phyloP scores from a whole-genome alignment of 2,113 vertebrate genomes.

The Limanda limanda region DNA sequence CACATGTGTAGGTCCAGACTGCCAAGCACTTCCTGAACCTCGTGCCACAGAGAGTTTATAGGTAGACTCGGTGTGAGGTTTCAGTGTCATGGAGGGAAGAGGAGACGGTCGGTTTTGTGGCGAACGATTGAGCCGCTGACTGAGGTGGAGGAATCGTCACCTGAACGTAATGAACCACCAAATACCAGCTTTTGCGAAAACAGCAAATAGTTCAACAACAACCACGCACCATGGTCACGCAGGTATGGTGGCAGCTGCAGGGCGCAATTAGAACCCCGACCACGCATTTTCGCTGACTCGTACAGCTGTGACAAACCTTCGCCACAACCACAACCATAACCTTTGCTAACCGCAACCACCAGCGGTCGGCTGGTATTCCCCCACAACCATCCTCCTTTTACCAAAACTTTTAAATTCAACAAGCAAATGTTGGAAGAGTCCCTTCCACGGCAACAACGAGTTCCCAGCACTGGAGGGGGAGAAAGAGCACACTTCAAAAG shows the following conservation, averaged over 20 bases:
- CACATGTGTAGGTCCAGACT: constrained; percentile 48
- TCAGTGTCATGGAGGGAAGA: constrained; percentile 38
- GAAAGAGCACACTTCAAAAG: too few relatives aligned
- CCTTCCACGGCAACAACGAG: background rate
- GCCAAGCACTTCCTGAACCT: constrained; percentile 61
- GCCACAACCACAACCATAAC: constrained; percentile 45
- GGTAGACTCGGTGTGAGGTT: constrained; percentile 48
- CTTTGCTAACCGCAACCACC: constrained; percentile 20
- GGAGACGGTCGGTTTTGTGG: constrained; percentile 20
- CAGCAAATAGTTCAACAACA: constrained; percentile 34
- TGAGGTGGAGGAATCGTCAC: constrained; percentile 51
- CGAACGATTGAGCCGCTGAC: too few relatives aligned
- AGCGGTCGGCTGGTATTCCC: constrained; percentile 21
- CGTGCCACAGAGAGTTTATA: constrained; percentile 52
- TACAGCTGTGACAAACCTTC: constrained; percentile 29
- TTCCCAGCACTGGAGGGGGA: too few relatives aligned
- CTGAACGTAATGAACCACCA: constrained; percentile 22
- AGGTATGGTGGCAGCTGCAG: constrained; percentile 46
- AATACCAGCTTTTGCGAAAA: constrained; percentile 28
- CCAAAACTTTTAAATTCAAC: constrained; percentile 35
- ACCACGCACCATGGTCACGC: constrained; percentile 1
- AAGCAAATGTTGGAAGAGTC: constrained; percentile 15
- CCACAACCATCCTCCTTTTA: constrained; percentile 32
- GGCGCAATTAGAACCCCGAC: constrained; percentile 33
- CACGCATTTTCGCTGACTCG: constrained; percentile 54